These are phyloP conservation scores for Peucedramus taeniatus DNA, from an alignment of 2,113 vertebrate genomes.

Conservation along the genomic window DNA sequence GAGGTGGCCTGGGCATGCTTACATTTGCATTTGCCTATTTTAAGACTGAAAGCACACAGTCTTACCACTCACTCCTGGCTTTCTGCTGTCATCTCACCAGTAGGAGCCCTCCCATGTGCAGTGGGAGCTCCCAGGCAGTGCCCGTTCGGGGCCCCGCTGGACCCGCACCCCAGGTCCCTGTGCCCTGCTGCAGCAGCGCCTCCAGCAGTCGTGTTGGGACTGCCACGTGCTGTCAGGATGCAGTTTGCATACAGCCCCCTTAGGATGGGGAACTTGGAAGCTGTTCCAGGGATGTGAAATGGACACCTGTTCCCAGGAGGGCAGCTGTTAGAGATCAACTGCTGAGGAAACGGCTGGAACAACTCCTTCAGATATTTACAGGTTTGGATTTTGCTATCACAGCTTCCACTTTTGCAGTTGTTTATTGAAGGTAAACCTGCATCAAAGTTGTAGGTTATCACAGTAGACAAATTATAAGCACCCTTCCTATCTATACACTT, in stretches of 20 bases:
- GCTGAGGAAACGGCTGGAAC: neutral
- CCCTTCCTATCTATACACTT: neutral
- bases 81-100: neutral
- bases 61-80: neutral
- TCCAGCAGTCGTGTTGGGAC: fast-evolving
- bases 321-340: neutral
- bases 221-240: fast-evolving
- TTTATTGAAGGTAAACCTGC: neutral
- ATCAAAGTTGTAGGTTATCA: neutral
- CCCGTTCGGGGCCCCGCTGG: fast-evolving
- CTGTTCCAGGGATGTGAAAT: neutral
- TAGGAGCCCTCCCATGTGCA: fast-evolving
- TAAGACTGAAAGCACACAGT: neutral
- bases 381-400: neutral
- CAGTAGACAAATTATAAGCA: neutral
- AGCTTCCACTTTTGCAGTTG: neutral
- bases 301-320: neutral
- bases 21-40: neutral
- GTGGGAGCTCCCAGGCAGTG: neutral
- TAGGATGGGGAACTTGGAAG: neutral
- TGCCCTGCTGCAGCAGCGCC: neutral
- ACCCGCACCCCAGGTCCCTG: fast-evolving
- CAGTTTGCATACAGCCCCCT: neutral
- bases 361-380: neutral
- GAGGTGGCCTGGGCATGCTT: neutral